A percentile compares a stretch with the other conserved stretches of the same genome.
Conservation (phyloP, 2,888 invertebrate species). For the Anticlea derivata region DNA sequence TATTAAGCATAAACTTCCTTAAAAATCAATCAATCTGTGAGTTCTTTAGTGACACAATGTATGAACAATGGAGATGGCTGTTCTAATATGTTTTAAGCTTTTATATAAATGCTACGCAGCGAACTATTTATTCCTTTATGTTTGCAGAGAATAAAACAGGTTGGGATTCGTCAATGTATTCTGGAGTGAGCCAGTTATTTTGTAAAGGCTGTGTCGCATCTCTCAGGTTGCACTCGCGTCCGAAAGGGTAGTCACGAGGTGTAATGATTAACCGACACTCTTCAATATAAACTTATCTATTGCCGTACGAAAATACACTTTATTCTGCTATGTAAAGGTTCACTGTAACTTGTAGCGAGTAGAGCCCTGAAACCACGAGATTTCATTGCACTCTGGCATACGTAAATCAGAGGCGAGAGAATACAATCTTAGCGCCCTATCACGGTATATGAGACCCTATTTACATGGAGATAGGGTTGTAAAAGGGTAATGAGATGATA, state of each 20-base stretch:
- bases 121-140: no score
- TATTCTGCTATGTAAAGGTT: neutral
- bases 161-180: no score
- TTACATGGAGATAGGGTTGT: constrained; percentile 14
- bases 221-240: constrained; percentile 36
- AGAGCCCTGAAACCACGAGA: constrained; percentile 33
- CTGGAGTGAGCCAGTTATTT: neutral
- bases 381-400: constrained; percentile 41
- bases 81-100: no score
- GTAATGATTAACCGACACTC: constrained; percentile 40
- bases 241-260: constrained; percentile 40
- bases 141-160: neutral
- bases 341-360: neutral
- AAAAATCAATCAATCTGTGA: no score
- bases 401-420: constrained; percentile 54
- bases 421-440: constrained; percentile 28
- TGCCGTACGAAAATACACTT: constrained; percentile 24
- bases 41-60: no score
- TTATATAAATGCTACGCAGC: no score
- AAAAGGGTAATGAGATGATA: neutral
- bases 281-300: constrained; percentile 39
- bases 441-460: constrained; percentile 21
- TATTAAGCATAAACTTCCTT: no score
- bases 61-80: no score
- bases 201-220: neutral